Percentiles rank a stretch among this genome's conserved stretches.
These are phyloP conservation scores for Oxyruncus cristatus DNA, from an alignment of 2,113 vertebrate genomes.

Conservation along the genomic window DNA sequence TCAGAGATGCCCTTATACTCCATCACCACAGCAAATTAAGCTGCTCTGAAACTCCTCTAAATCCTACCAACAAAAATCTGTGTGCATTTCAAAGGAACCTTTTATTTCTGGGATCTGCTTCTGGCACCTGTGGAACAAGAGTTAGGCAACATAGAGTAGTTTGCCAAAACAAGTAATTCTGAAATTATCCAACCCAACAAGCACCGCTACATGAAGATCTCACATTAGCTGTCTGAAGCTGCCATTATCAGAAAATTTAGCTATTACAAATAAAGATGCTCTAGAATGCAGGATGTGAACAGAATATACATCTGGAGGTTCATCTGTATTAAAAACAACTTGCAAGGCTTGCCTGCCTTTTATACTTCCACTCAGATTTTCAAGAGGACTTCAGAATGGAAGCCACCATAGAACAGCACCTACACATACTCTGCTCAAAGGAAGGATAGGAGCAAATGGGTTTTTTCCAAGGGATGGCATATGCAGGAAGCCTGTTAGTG, in stretches of 20 bases:
- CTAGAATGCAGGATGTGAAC: neutral
- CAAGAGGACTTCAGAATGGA: neutral
- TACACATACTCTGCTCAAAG: neutral
- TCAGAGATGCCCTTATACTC: neutral
- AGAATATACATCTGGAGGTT: neutral
- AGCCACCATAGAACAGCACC: neutral
- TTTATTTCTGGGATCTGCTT: neutral
- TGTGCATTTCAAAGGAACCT: neutral
- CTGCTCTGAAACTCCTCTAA: neutral
- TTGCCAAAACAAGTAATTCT: neutral
- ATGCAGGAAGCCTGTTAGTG: neutral
- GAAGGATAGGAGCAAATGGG: neutral
- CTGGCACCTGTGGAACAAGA: neutral
- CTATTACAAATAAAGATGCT: neutral
- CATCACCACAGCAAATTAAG: neutral
- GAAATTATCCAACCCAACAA: neutral
- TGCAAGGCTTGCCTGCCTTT: neutral
- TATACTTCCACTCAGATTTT: neutral
- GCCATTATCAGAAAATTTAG: neutral
- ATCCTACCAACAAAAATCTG: neutral
- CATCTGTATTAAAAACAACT: neutral
- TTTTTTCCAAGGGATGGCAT: neutral
- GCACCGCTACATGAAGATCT: neutral
- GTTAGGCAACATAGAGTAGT: neutral
- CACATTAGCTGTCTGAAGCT: neutral